These are phyloP conservation scores for Drosophila pseudoobscura DNA, from an alignment of 1,140 invertebrate species.

Conservation along the genomic window DNA sequence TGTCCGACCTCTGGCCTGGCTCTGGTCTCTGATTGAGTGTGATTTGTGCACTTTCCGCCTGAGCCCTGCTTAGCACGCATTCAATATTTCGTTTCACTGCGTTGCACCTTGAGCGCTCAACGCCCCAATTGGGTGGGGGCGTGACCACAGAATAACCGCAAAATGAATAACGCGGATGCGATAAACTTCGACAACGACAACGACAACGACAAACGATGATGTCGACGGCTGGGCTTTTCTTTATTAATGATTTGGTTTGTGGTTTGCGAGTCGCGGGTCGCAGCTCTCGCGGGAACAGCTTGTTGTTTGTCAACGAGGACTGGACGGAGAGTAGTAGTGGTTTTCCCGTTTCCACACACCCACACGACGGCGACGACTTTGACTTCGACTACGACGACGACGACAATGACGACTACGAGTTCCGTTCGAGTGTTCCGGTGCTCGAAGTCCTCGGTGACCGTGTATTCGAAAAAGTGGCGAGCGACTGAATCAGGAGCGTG, in stretches of 20 bases:
- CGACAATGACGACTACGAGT: no score
- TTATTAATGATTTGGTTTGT: slow-evolving; percentile 67
- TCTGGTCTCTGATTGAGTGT: no score
- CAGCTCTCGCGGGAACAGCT: slow-evolving; percentile 17
- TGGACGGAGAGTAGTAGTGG: slow-evolving; percentile 28
- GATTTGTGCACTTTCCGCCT: slow-evolving; percentile 59
- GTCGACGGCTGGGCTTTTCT: slow-evolving; percentile 41
- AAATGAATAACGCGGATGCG: no score
- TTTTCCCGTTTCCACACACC: slow-evolving; percentile 24
- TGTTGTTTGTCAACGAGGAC: slow-evolving; percentile 18
- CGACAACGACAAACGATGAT: slow-evolving; percentile 40
- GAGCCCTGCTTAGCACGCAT: slow-evolving; percentile 28
- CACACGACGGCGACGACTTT: slow-evolving; percentile 2
- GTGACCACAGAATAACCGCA: slow-evolving; percentile 17
- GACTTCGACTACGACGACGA: background rate
- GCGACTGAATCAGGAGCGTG: slow-evolving; percentile 46
- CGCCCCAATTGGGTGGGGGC: background rate
- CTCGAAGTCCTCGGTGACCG: slow-evolving; percentile 50
- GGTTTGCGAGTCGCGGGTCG: slow-evolving; percentile 23
- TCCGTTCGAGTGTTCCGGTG: slow-evolving; percentile 11
- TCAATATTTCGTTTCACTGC: slow-evolving; percentile 32
- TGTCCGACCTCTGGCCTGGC: background rate
- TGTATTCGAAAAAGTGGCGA: slow-evolving; percentile 53
- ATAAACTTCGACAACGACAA: background rate
- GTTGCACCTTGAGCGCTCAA: slow-evolving; percentile 6